These are phyloP conservation scores for Varroa destructor DNA, from an alignment of 1,140 invertebrate species.

Conservation along the genomic window DNA sequence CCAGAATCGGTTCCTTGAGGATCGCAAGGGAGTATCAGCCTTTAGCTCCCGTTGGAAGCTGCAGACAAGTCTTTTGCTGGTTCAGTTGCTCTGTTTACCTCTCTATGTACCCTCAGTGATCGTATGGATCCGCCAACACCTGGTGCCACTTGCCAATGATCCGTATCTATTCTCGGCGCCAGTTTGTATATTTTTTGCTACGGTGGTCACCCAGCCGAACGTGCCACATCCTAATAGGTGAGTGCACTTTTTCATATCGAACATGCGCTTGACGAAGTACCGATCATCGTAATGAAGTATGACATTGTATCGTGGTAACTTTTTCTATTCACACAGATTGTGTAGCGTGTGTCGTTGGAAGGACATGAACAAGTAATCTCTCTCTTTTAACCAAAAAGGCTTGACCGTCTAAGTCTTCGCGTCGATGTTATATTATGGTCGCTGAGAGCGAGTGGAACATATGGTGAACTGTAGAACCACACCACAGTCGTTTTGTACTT, in stretches of 20 bases:
- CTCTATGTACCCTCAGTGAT: neutral
- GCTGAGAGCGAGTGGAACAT: too few species aligned
- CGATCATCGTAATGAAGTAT: too few species aligned
- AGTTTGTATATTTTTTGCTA: neutral
- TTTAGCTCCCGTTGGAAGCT: constrained; percentile 25
- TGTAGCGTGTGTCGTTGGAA: too few species aligned
- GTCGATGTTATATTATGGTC: too few species aligned
- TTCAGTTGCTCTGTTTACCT: constrained; percentile 21
- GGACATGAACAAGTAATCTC: too few species aligned
- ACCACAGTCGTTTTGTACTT: too few species aligned
- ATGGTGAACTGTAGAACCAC: too few species aligned
- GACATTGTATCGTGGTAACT: too few species aligned
- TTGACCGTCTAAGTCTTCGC: too few species aligned
- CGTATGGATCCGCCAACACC: neutral
- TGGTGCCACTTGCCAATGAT: constrained; percentile 6
- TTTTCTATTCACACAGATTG: neutral
- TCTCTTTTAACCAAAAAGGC: too few species aligned
- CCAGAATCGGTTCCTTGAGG: constrained; percentile 14
- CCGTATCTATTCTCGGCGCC: constrained; percentile 14
- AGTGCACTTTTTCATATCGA: too few species aligned
- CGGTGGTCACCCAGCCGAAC: constrained; percentile 1
- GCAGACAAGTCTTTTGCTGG: constrained; percentile 17
- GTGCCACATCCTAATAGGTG: constrained; percentile 15
- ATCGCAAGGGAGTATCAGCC: constrained; percentile 4
- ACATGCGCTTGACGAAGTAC: too few species aligned